Percentiles rank a stretch among this genome's conserved stretches.
phyloP scores from a whole-genome alignment of 2,888 invertebrate species.

The Eristalis pertinax region DNA sequence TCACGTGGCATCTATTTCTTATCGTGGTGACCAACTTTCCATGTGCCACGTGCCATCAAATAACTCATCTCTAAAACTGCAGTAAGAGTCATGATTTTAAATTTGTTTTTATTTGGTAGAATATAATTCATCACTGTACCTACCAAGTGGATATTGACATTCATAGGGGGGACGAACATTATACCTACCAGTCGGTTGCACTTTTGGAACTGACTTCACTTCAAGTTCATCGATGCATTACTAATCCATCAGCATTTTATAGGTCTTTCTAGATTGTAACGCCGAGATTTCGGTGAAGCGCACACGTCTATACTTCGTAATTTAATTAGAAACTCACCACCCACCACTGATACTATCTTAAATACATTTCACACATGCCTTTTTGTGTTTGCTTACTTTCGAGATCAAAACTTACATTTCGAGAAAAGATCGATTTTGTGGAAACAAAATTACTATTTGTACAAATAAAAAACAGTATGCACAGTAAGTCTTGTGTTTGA shows the following conservation, averaged over 20 bases:
- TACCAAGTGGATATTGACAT: constrained; percentile 37
- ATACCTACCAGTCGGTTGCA: constrained; percentile 38
- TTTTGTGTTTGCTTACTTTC: constrained; percentile 60
- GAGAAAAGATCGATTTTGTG: not conserved
- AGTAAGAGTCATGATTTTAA: constrained; percentile 64
- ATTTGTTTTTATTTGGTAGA: constrained; percentile 65
- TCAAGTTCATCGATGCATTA: constrained; percentile 72
- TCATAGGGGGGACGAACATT: constrained; percentile 5
- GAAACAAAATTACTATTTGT: not conserved
- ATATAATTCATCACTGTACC: constrained; percentile 63
- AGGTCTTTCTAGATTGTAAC: constrained; percentile 47
- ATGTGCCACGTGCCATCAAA: constrained; percentile 79
- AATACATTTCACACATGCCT: constrained; percentile 68
- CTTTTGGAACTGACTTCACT: constrained; percentile 45
- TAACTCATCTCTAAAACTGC: constrained; percentile 58
- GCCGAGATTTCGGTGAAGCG: constrained; percentile 47
- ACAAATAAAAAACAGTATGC: constrained; percentile 7
- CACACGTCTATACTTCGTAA: constrained; percentile 62
- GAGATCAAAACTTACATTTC: not conserved
- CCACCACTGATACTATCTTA: constrained; percentile 48
- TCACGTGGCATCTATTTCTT: constrained; percentile 78
- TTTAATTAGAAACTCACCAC: constrained; percentile 63
- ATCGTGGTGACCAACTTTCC: constrained; percentile 80
- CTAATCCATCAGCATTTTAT: constrained; percentile 70
- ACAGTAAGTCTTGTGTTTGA: constrained; percentile 47